These are phyloP conservation scores for Arrhamphus sclerolepis DNA, from an alignment of 2,797 vertebrate genomes.

Conservation along the genomic window DNA sequence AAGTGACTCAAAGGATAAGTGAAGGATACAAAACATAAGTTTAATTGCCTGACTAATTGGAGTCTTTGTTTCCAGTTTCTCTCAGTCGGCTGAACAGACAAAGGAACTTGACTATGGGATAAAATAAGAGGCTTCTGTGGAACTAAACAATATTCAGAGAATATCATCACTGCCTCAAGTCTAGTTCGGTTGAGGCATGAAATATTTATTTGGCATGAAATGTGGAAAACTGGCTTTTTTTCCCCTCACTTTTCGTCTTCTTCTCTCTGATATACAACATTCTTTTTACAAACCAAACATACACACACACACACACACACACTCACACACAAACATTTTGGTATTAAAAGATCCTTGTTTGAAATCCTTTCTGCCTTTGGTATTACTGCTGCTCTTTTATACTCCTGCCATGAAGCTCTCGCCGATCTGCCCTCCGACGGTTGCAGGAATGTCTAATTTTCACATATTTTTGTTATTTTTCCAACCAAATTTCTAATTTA, in stretches of 20 bases:
- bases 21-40: conserved; percentile 66
- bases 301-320: no score
- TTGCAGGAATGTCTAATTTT: conserved; percentile 39
- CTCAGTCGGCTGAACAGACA: conserved; percentile 58
- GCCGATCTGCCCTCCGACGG: conserved; percentile 22
- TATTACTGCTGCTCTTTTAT: conserved; percentile 18
- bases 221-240: conserved; percentile 1
- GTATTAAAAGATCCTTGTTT: conserved; percentile 14
- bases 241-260: no score
- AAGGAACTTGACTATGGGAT: conserved; percentile 56
- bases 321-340: not conserved
- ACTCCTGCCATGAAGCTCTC: conserved; percentile 11
- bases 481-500: conserved; percentile 58
- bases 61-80: conserved; percentile 72
- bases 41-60: conserved; percentile 82
- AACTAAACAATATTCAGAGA: conserved; percentile 31
- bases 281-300: conserved; percentile 22
- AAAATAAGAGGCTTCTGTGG: conserved; percentile 41
- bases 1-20: conserved; percentile 60
- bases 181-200: conserved; percentile 35
- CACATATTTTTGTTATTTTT: conserved; percentile 20
- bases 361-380: conserved; percentile 19
- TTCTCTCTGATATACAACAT: conserved; percentile 25
- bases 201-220: conserved; percentile 58
- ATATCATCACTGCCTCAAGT: conserved; percentile 27